Conservation (phyloP, 2,797 vertebrate genomes). For the Numenius phaeopus region DNA sequence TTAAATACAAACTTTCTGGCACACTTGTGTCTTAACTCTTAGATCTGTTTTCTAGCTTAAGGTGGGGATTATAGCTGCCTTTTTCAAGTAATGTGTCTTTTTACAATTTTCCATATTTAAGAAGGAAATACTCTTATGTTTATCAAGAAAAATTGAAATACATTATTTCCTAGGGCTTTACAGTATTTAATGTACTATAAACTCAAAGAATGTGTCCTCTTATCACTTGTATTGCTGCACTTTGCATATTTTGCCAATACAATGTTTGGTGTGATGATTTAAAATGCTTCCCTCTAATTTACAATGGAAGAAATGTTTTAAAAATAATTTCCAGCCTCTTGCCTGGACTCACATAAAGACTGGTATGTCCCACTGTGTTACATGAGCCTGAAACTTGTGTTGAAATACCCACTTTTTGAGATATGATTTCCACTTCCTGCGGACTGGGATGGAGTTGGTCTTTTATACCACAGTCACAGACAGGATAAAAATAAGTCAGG, state of each 20-base stretch:
- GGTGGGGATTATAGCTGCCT: neutral
- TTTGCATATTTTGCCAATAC: neutral
- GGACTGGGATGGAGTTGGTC: neutral
- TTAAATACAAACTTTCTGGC: neutral
- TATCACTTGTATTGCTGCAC: neutral
- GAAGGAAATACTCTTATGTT: neutral
- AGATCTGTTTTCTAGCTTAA: neutral
- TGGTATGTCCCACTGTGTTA: neutral
- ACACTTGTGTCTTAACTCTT: neutral
- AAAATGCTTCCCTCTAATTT: neutral
- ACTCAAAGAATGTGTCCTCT: neutral
- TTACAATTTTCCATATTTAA: neutral
- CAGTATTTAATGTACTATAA: neutral
- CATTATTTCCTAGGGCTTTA: neutral
- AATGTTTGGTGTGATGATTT: neutral
- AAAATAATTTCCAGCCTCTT: neutral
- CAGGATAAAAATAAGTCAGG: neutral
- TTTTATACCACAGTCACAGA: neutral
- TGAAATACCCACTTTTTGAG: neutral
- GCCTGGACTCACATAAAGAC: neutral
- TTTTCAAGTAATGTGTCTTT: neutral
- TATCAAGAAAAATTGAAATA: neutral
- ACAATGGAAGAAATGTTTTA: neutral
- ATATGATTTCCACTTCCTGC: neutral
- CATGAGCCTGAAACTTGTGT: neutral